Conservation (phyloP, 2,113 vertebrate species). For the Struthidea cinerea region DNA sequence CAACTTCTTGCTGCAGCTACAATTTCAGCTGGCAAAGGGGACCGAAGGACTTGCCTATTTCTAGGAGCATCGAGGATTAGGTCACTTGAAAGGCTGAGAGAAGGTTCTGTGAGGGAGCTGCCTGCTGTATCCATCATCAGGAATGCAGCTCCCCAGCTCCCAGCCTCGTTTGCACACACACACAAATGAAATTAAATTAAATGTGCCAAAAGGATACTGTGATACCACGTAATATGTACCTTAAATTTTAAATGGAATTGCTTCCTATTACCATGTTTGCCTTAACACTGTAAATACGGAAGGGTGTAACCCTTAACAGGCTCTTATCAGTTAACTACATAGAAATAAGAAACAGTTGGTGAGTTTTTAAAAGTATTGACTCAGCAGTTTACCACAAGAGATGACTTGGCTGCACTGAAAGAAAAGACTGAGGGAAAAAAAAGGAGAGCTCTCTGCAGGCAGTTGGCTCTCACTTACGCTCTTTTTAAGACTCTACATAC, state of each 20-base stretch:
- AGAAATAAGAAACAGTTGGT: conserved; percentile 44
- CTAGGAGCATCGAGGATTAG: background rate
- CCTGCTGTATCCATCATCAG: background rate
- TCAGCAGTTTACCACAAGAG: conserved; percentile 30
- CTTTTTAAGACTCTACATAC: background rate
- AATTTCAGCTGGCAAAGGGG: background rate
- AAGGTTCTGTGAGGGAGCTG: background rate
- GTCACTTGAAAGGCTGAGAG: background rate
- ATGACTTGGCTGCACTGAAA: background rate
- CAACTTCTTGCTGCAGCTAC: background rate
- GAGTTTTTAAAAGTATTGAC: conserved; percentile 27
- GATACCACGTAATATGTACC: background rate
- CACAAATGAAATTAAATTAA: background rate
- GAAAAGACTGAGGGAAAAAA: background rate
- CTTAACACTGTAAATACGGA: conserved; percentile 20
- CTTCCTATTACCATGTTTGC: conserved; percentile 32
- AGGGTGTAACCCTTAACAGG: conserved; percentile 39
- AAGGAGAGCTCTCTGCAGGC: background rate
- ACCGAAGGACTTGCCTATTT: background rate
- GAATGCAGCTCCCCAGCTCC: background rate
- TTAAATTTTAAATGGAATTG: background rate
- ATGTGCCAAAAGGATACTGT: background rate
- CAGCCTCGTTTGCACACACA: background rate
- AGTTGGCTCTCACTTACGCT: background rate
- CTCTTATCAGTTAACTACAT: conserved; percentile 35